A percentile compares a stretch with the other conserved stretches of the same genome.
phyloP scores from a whole-genome alignment of 2,113 vertebrate species.

The Apteryx owenii region DNA sequence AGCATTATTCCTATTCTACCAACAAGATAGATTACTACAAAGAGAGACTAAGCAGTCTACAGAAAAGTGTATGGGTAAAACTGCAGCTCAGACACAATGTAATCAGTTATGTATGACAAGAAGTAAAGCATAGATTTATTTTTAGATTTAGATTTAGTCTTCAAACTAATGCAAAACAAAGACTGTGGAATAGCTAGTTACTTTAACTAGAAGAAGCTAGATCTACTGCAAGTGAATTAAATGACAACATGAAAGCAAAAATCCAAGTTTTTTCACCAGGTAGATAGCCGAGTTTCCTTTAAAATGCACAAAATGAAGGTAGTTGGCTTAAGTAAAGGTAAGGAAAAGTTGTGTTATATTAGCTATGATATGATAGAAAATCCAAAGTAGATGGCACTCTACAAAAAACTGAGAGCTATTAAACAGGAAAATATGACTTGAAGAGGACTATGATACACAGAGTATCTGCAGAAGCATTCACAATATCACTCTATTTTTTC shows the following conservation, averaged over 20 bases:
- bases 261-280: not conserved
- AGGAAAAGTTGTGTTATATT: not conserved
- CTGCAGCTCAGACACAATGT: not conserved
- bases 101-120: not conserved
- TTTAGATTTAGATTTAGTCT: not conserved
- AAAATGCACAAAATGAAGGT: not conserved
- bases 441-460: not conserved
- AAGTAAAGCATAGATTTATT: not conserved
- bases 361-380: not conserved
- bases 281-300: not conserved
- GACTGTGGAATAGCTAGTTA: not conserved
- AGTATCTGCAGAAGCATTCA: not conserved
- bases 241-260: not conserved
- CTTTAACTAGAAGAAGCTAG: not conserved
- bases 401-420: not conserved
- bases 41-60: not conserved
- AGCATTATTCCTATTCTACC: not conserved
- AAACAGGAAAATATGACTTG: not conserved
- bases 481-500: not conserved
- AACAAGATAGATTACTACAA: not conserved
- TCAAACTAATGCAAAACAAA: not conserved
- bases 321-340: not conserved
- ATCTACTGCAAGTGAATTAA: not conserved
- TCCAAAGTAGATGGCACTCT: not conserved
- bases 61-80: not conserved